Conservation (phyloP, 2,888 invertebrate genomes). For the Rhamphomyia laevipes region DNA sequence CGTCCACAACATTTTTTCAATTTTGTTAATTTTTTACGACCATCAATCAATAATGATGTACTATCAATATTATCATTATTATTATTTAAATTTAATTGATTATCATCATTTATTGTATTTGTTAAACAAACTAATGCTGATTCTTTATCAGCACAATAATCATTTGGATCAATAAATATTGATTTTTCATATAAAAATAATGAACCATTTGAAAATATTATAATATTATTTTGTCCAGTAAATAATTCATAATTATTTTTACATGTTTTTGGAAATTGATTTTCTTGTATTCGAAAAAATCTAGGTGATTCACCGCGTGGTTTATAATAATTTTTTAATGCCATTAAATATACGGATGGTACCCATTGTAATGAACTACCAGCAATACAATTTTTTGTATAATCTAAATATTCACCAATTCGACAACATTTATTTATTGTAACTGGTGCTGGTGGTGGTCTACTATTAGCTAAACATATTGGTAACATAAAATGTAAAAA, state of each 20-base stretch:
- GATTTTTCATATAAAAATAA: slow-evolving; percentile 44
- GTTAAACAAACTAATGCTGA: slow-evolving; percentile 51
- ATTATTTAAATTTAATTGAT: slow-evolving; percentile 12
- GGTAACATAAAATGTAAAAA: no score
- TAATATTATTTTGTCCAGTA: slow-evolving; percentile 15
- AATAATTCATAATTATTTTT: slow-evolving; percentile 31
- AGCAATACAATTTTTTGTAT: slow-evolving; percentile 31
- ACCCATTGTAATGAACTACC: slow-evolving; percentile 39
- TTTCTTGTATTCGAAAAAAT: slow-evolving; percentile 37
- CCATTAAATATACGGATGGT: slow-evolving; percentile 47
- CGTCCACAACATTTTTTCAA: slow-evolving; percentile 61
- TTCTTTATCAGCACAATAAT: slow-evolving; percentile 57
- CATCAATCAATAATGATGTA: slow-evolving; percentile 14
- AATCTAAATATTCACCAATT: slow-evolving; percentile 39
- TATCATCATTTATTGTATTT: slow-evolving; percentile 26
- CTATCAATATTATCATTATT: no score
- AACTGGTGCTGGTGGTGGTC: slow-evolving; percentile 24
- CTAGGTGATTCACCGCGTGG: slow-evolving; percentile 33
- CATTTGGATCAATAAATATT: slow-evolving; percentile 40
- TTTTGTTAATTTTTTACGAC: slow-evolving; percentile 24
- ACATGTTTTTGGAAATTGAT: slow-evolving; percentile 30
- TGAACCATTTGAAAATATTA: slow-evolving; percentile 55
- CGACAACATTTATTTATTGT: slow-evolving; percentile 45
- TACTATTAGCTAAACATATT: no score
- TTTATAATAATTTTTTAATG: slow-evolving; percentile 33